Percentiles rank a stretch among this genome's conserved stretches.
Evolutionary conservation across 2,888 invertebrate genomes (phyloP).

Genomic region (Drosophila gaucha): DNA sequence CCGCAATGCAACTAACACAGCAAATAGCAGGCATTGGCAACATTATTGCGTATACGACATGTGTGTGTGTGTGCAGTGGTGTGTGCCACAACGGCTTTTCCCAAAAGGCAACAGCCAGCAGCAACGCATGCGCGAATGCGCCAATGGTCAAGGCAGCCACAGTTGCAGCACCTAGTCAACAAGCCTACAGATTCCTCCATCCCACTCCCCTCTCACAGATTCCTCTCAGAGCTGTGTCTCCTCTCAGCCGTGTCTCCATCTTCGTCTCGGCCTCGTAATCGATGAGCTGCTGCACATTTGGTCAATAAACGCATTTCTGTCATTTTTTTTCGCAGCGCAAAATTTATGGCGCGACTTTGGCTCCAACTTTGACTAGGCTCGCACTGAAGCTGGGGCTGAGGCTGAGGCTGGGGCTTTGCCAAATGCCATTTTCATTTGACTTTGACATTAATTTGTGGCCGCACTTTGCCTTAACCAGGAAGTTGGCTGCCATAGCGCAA

Average conservation of each 20-base stretch:
- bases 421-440: conserved; percentile 80
- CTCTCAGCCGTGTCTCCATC: conserved; percentile 15
- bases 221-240: conserved; percentile 7
- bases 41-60: conserved; percentile 73
- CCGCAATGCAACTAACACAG: conserved; percentile 47
- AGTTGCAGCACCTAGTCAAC: conserved; percentile 23
- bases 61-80: conserved; percentile 9
- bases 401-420: conserved; percentile 45
- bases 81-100: conserved; percentile 56
- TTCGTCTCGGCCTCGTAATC: conserved; percentile 67
- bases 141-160: conserved; percentile 74
- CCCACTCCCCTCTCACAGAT: background rate
- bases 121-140: conserved; percentile 59
- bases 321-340: conserved; percentile 71
- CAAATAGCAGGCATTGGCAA: conserved; percentile 40
- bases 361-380: conserved; percentile 46
- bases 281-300: conserved; percentile 78
- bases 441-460: conserved; percentile 81
- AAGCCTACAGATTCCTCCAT: background rate
- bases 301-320: conserved; percentile 81
- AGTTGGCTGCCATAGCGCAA: conserved; percentile 55
- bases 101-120: conserved; percentile 59
- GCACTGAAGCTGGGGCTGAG: background rate
- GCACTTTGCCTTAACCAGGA: conserved; percentile 76
- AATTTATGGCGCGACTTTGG: conserved; percentile 78